Percentiles rank a stretch among this genome's conserved stretches.
phyloP scores from a whole-genome alignment of 2,113 vertebrate genomes.

The Ictalurus furcatus region DNA sequence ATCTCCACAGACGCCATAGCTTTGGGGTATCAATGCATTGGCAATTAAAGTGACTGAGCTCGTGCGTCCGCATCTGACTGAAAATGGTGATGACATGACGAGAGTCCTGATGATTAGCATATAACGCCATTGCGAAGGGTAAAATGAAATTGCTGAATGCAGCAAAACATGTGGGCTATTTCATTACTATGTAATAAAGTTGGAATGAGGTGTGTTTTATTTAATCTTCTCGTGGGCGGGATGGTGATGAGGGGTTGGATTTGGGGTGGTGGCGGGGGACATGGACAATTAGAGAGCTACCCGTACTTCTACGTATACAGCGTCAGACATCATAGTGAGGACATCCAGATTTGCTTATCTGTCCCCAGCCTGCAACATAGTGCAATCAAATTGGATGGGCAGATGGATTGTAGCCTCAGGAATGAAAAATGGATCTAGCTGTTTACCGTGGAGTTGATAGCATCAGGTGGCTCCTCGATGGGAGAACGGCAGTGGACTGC shows the following conservation, averaged over 20 bases:
- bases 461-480: slow-evolving; percentile 37
- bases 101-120: slow-evolving; percentile 62
- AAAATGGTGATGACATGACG: slow-evolving; percentile 53
- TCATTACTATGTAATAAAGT: slow-evolving; percentile 8
- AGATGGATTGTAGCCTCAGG: background rate
- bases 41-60: slow-evolving; percentile 61
- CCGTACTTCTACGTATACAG: background rate
- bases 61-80: slow-evolving; percentile 37
- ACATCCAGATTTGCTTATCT: slow-evolving; percentile 1
- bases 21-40: slow-evolving; percentile 57
- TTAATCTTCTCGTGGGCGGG: background rate
- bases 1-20: slow-evolving; percentile 45
- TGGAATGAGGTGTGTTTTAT: slow-evolving; percentile 35
- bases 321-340: background rate
- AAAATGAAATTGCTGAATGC: slow-evolving; percentile 36
- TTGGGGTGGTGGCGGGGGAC: background rate
- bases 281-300: background rate
- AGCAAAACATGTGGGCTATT: slow-evolving; percentile 36
- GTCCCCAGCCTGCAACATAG: slow-evolving; percentile 1
- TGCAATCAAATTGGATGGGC: background rate
- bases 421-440: slow-evolving; percentile 36
- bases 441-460: slow-evolving; percentile 51
- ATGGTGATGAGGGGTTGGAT: background rate
- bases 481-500: slow-evolving; percentile 24
- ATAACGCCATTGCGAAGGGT: slow-evolving; percentile 21